These are phyloP conservation scores for Motacilla tschutschensis DNA, from an alignment of 2,113 vertebrate genomes.

Conservation along the genomic window DNA sequence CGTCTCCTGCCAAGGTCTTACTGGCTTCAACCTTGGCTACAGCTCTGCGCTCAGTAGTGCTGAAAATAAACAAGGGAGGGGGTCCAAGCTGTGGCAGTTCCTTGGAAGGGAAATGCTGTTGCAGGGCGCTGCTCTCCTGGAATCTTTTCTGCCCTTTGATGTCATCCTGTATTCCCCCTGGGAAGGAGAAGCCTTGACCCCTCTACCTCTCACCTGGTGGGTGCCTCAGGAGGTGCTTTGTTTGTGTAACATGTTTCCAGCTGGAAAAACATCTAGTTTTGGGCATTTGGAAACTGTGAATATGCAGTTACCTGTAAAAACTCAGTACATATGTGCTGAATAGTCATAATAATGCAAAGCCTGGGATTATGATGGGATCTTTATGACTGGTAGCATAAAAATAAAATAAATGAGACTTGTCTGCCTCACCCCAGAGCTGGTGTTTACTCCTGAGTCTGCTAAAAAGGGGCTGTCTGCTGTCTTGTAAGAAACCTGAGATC, in stretches of 20 bases:
- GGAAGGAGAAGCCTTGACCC: not conserved
- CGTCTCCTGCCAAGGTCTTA: not conserved
- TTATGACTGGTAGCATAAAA: not conserved
- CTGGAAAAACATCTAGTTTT: not conserved
- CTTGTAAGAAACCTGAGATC: not conserved
- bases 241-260: rapidly evolving
- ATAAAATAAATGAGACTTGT: not conserved
- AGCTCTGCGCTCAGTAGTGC: not conserved
- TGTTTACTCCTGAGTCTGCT: not conserved
- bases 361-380: not conserved
- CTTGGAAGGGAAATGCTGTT: not conserved
- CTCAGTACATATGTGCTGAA: rapidly evolving
- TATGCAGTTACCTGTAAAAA: not conserved
- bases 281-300: not conserved
- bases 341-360: rapidly evolving
- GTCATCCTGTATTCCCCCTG: not conserved
- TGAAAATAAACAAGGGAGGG: not conserved
- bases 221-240: not conserved
- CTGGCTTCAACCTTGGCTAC: not conserved
- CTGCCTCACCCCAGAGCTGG: not conserved
- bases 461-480: not conserved
- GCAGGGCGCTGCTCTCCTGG: rapidly evolving
- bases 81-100: not conserved
- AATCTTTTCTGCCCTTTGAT: not conserved
- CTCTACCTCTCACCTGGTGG: not conserved